Conservation (phyloP, 2,888 invertebrate species). For the Drosophila limbata region DNA sequence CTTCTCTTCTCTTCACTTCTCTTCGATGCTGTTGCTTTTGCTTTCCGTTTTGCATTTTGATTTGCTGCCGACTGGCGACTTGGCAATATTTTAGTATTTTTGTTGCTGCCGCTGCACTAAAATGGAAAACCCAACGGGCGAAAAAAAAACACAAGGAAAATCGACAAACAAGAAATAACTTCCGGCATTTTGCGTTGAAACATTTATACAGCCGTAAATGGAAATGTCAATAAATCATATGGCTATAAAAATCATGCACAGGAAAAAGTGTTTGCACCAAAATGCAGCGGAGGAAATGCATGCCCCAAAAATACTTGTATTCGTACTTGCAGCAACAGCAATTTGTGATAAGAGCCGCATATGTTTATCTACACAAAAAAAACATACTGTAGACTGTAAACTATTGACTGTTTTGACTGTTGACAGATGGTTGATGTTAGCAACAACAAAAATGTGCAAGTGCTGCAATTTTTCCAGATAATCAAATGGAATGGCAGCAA, state of each 20-base stretch:
- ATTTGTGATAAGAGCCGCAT: constrained; percentile 40
- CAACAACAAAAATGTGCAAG: constrained; percentile 13
- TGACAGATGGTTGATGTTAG: constrained; percentile 7
- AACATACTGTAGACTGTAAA: constrained; percentile 9
- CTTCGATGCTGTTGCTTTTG: constrained; percentile 6
- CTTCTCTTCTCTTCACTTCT: background rate
- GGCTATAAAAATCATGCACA: constrained; percentile 69
- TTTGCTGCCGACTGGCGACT: constrained; percentile 59
- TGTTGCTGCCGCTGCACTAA: constrained; percentile 12
- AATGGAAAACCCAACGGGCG: constrained; percentile 19
- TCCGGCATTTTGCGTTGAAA: constrained; percentile 78
- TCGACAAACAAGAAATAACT: constrained; percentile 77
- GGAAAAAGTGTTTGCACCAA: constrained; percentile 62
- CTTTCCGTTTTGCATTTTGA: constrained; percentile 76
- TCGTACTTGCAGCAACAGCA: constrained; percentile 21
- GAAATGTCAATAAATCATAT: constrained; percentile 80
- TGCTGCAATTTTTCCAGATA: constrained; percentile 22
- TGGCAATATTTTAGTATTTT: constrained; percentile 60
- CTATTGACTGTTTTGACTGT: constrained; percentile 20
- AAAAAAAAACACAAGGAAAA: constrained; percentile 35
- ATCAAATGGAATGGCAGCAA: constrained; percentile 34
- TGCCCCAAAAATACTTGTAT: constrained; percentile 16
- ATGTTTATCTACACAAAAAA: constrained; percentile 29
- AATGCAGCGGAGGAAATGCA: constrained; percentile 55
- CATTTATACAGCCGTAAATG: constrained; percentile 80